Evolutionary conservation across 2,888 invertebrate genomes (phyloP).

Genomic region (Sialis lutaria): DNA sequence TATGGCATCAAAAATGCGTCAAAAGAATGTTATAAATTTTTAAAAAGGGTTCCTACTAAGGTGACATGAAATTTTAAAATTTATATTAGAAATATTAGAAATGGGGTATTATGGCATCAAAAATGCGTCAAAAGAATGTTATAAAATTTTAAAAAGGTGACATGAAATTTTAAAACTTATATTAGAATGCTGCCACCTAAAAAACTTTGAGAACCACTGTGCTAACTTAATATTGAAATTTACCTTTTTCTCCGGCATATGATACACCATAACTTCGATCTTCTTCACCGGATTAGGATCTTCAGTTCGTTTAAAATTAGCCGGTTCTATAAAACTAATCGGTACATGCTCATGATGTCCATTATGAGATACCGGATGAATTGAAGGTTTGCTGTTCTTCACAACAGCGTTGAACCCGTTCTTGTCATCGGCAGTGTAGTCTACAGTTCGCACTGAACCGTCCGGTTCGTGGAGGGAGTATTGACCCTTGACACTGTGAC

Average conservation of each 20-base stretch:
- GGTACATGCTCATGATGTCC: neutral
- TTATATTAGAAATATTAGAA: no score
- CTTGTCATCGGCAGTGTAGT: slow-evolving; percentile 6
- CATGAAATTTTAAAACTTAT: no score
- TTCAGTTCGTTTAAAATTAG: neutral
- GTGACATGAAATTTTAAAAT: no score
- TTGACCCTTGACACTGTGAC: slow-evolving; percentile 5
- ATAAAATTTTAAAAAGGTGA: no score
- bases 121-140: no score
- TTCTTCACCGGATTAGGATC: neutral
- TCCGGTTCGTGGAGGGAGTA: slow-evolving; percentile 5
- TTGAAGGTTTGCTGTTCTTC: neutral
- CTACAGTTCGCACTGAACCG: slow-evolving; percentile 3
- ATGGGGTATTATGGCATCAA: no score
- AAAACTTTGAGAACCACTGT: no score
- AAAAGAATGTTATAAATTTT: no score
- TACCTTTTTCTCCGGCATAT: neutral
- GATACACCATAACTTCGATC: neutral
- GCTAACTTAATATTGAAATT: no score
- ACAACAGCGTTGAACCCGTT: slow-evolving; percentile 4
- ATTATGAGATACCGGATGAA: neutral
- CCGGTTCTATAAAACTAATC: neutral
- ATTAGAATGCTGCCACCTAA: no score
- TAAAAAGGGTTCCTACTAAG: no score
- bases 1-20: no score